phyloP scores from a whole-genome alignment of 2,888 invertebrate genomes.

The Drosophila stalkeri region DNA sequence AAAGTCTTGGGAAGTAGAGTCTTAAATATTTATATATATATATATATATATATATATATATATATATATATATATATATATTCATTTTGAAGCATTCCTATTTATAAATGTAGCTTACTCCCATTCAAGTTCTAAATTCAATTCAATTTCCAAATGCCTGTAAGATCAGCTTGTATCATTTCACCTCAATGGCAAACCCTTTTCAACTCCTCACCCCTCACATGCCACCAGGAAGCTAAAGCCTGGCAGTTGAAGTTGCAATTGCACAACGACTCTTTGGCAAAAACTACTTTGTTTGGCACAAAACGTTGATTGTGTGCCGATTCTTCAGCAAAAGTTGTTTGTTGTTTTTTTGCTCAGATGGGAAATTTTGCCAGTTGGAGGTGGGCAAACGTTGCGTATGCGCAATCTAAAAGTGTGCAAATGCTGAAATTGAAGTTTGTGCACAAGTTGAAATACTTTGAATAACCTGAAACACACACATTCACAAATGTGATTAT shows the following conservation, averaged over 20 bases:
- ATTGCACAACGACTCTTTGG: constrained; percentile 18
- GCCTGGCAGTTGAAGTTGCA: constrained; percentile 22
- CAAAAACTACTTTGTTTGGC: constrained; percentile 20
- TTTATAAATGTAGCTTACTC: too few relatives aligned
- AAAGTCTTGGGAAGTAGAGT: too few relatives aligned
- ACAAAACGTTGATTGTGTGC: constrained; percentile 23
- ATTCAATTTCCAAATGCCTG: too few relatives aligned
- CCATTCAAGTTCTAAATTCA: too few relatives aligned
- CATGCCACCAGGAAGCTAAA: not conserved
- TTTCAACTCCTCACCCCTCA: not conserved
- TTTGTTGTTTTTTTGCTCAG: not conserved
- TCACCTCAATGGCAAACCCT: constrained; percentile 19
- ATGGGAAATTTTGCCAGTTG: constrained; percentile 30
- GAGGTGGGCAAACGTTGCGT: constrained; percentile 24
- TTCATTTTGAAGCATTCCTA: too few relatives aligned
- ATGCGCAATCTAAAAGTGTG: constrained; percentile 44
- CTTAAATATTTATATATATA: too few relatives aligned
- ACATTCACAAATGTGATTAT: constrained; percentile 42
- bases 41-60: too few relatives aligned
- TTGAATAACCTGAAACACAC: constrained; percentile 6
- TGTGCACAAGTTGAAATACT: constrained; percentile 25
- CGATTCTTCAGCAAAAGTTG: constrained; percentile 16
- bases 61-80: too few relatives aligned
- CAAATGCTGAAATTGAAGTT: constrained; percentile 32
- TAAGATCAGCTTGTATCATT: too few relatives aligned